Percentiles rank a stretch among this genome's conserved stretches.
Evolutionary conservation across 2,113 vertebrate genomes (phyloP).

Genomic region (Oriolus oriolus): DNA sequence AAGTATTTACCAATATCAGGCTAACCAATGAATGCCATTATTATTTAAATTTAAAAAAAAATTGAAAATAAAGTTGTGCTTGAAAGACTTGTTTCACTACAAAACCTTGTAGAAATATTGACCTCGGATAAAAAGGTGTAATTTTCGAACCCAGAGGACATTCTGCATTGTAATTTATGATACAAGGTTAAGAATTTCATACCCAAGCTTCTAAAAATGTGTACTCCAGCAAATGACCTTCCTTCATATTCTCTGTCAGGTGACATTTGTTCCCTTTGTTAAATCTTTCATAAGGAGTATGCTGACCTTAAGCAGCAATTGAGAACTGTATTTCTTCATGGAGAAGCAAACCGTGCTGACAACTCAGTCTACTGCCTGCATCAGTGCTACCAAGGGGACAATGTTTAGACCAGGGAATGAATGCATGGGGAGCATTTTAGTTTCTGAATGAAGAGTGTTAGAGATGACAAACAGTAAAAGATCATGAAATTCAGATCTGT

Average conservation of each 20-base stretch:
- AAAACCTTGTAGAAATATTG: not conserved
- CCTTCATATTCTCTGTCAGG: not conserved
- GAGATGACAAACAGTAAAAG: slow-evolving; percentile 58
- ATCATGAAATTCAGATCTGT: slow-evolving; percentile 62
- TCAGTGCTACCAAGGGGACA: not conserved
- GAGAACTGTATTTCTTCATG: not conserved
- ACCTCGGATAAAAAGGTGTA: not conserved
- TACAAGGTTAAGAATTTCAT: slow-evolving; percentile 19
- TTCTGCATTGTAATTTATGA: not conserved
- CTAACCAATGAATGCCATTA: not conserved
- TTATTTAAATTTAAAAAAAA: not conserved
- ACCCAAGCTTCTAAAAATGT: not conserved
- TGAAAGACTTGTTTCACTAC: not conserved
- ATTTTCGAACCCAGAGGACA: not conserved
- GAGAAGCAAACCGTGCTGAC: not conserved
- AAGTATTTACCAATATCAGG: not conserved
- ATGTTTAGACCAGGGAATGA: slow-evolving; percentile 7
- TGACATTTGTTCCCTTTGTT: not conserved
- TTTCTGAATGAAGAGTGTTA: slow-evolving; percentile 7
- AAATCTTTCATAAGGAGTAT: slow-evolving; percentile 5
- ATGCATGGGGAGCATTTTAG: not conserved
- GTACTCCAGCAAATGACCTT: not conserved
- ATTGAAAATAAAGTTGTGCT: not conserved
- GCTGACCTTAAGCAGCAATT: slow-evolving; percentile 28
- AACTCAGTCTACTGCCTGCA: not conserved